These are phyloP conservation scores for Caenorhabditis inopinata DNA, from an alignment of 1,140 invertebrate species.

Conservation along the genomic window DNA sequence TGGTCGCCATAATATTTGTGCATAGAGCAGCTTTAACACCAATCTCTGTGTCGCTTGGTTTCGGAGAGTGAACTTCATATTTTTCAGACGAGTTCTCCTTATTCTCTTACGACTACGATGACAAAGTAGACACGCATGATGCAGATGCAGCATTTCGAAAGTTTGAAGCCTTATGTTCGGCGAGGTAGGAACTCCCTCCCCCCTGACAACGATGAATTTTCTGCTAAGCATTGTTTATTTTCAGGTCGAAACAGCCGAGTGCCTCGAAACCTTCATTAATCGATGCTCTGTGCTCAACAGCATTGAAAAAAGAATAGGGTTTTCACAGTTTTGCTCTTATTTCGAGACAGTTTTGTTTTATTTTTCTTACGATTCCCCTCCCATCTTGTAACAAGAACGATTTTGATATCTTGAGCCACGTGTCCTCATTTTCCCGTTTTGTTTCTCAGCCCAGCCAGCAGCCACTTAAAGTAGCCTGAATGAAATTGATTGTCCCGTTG, in stretches of 20 bases:
- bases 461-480: slow-evolving; percentile 25
- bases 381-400: slow-evolving; percentile 28
- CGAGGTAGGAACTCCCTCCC: neutral
- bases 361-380: neutral
- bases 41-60: neutral
- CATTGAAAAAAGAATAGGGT: slow-evolving; percentile 29
- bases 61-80: neutral
- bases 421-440: slow-evolving; percentile 4
- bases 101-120: slow-evolving; percentile 15
- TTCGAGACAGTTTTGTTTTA: neutral
- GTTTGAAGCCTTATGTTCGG: slow-evolving; percentile 13
- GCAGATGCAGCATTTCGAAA: slow-evolving; percentile 15
- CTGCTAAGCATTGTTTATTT: neutral
- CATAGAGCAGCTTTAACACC: too few relatives aligned
- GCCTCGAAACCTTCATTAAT: slow-evolving; percentile 13
- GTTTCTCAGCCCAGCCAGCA: neutral
- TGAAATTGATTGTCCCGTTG: slow-evolving; percentile 18
- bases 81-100: slow-evolving; percentile 9
- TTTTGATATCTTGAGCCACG: slow-evolving; percentile 24
- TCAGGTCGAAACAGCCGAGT: neutral
- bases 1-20: neutral
- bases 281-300: slow-evolving; percentile 17
- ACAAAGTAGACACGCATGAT: neutral
- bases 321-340: neutral
- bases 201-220: neutral